Percentiles rank a stretch among this genome's conserved stretches.
Conservation (phyloP, 2,888 invertebrate species). For the Tachina grossa region DNA sequence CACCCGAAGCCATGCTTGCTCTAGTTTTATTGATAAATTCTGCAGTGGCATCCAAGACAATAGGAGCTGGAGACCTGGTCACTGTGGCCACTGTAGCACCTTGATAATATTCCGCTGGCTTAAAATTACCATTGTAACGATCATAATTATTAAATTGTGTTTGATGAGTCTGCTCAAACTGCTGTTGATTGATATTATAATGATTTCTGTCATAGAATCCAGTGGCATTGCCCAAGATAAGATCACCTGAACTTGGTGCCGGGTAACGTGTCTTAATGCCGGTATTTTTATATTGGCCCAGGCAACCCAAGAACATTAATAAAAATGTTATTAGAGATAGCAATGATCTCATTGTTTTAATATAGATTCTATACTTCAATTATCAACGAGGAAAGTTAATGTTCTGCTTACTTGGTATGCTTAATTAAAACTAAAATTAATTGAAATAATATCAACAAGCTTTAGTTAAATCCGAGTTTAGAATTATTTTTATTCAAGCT, state of each 20-base stretch:
- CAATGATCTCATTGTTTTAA: slow-evolving; percentile 68
- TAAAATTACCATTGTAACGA: slow-evolving; percentile 68
- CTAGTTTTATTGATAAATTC: slow-evolving; percentile 82
- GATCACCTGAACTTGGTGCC: slow-evolving; percentile 72
- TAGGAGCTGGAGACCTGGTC: slow-evolving; percentile 72
- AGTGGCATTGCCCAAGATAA: slow-evolving; percentile 68
- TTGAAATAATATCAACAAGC: slow-evolving; percentile 18
- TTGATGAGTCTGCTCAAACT: slow-evolving; percentile 10
- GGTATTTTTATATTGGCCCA: slow-evolving; percentile 77
- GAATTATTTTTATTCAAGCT: neutral
- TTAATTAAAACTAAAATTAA: slow-evolving; percentile 67
- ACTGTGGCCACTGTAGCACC: slow-evolving; percentile 60
- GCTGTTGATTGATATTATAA: slow-evolving; percentile 48
- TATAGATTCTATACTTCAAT: neutral
- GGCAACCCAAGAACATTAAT: slow-evolving; percentile 28
- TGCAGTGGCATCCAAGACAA: slow-evolving; percentile 78
- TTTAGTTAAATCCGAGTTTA: neutral
- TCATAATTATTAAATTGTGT: slow-evolving; percentile 42
- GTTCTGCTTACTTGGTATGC: slow-evolving; percentile 59
- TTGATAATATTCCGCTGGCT: slow-evolving; percentile 77
- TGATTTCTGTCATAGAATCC: slow-evolving; percentile 30
- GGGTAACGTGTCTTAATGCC: slow-evolving; percentile 80
- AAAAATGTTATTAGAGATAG: slow-evolving; percentile 25
- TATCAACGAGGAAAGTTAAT: slow-evolving; percentile 20
- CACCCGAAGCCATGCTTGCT: slow-evolving; percentile 79